A percentile compares a stretch with the other conserved stretches of the same genome.
phyloP scores from a whole-genome alignment of 2,797 vertebrate genomes.

The Sciurus carolinensis region DNA sequence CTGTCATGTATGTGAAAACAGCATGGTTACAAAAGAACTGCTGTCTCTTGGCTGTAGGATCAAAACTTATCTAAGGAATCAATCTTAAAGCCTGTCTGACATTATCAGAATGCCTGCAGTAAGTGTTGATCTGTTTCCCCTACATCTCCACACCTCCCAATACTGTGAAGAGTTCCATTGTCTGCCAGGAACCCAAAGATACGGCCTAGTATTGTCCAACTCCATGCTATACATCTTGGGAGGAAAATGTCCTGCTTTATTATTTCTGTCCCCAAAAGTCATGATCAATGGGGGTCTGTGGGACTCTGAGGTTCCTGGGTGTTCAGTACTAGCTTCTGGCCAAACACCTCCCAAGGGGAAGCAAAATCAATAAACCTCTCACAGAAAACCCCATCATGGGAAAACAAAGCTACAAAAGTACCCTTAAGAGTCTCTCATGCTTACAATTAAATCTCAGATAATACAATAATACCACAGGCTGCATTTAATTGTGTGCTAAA shows the following conservation, averaged over 20 bases:
- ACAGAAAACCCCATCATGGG: conserved; percentile 78
- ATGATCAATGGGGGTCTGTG: neutral
- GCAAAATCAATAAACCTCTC: conserved; percentile 77
- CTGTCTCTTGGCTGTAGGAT: neutral
- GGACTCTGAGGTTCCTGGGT: conserved; percentile 65
- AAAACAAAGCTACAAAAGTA: conserved; percentile 80
- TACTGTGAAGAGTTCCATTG: neutral
- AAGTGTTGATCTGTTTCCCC: neutral
- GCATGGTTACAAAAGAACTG: neutral
- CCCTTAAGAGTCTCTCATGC: conserved; percentile 65
- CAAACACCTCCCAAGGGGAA: conserved; percentile 69
- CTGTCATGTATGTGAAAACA: neutral
- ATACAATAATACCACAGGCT: conserved; percentile 72
- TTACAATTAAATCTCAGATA: conserved; percentile 77
- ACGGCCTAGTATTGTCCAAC: neutral
- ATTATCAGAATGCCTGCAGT: neutral
- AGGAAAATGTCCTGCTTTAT: conserved; percentile 44
- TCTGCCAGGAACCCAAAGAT: neutral
- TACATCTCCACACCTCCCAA: neutral
- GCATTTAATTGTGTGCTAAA: conserved; percentile 79
- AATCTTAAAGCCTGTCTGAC: neutral
- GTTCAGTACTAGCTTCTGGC: conserved; percentile 73
- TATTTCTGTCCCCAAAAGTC: neutral
- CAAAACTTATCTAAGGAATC: neutral
- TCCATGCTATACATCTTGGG: neutral